Conservation (phyloP, 2,797 vertebrate species). For the Rhabdomys pumilio region DNA sequence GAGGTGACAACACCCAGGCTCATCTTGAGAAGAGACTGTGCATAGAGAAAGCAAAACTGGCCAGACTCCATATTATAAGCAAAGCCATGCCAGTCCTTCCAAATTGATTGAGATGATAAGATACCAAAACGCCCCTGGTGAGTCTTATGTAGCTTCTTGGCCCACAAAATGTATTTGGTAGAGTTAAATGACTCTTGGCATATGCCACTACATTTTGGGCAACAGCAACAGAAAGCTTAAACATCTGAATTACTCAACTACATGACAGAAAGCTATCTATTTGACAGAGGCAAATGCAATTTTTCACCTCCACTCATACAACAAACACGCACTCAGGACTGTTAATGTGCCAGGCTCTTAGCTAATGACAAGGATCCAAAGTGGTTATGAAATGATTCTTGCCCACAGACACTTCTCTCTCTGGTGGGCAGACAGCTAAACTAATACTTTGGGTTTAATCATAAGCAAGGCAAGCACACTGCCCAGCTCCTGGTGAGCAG, state of each 20-base stretch:
- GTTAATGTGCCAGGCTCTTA: background rate
- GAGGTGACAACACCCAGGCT: background rate
- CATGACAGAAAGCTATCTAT: background rate
- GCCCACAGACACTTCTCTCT: background rate
- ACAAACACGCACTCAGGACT: background rate
- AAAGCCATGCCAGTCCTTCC: background rate
- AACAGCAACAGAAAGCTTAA: background rate
- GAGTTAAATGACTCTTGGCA: background rate
- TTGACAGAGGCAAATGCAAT: background rate
- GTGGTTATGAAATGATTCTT: background rate
- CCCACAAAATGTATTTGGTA: background rate
- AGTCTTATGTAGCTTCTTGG: background rate
- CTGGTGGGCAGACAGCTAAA: background rate
- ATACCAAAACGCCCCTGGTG: background rate
- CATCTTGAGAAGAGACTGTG: background rate
- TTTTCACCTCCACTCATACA: background rate
- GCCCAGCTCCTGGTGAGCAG: background rate
- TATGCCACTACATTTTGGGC: background rate
- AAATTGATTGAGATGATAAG: background rate
- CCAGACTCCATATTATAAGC: background rate
- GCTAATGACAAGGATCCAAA: background rate
- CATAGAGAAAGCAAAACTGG: background rate
- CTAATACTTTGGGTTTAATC: background rate
- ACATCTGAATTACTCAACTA: background rate
- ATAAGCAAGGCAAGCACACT: background rate